Conservation (phyloP, 1,140 invertebrate genomes). For the Drosophila pseudoananassae region DNA sequence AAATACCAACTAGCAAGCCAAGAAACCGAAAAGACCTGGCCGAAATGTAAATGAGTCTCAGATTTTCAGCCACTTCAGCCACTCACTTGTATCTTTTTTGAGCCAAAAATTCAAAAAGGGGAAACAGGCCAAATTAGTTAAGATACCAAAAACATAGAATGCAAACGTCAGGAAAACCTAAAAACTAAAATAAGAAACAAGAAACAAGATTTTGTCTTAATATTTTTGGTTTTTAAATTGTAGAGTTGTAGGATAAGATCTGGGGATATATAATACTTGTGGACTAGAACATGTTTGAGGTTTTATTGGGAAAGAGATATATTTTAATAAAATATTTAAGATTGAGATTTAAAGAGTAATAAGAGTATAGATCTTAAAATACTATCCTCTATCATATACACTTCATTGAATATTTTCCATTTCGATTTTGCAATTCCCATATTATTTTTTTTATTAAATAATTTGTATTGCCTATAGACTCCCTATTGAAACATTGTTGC, state of each 20-base stretch:
- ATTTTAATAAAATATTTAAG: too few species aligned
- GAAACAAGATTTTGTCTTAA: constrained; percentile 12
- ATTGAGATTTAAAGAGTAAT: too few species aligned
- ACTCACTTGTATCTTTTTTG: constrained; percentile 2
- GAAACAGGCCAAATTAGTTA: constrained; percentile 24
- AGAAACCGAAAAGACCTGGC: constrained; percentile 4
- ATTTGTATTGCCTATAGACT: not conserved
- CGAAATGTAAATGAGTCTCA: constrained; percentile 42
- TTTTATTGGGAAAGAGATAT: not conserved
- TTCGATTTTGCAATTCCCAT: too few species aligned
- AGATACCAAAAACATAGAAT: constrained; percentile 17
- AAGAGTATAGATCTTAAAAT: too few species aligned
- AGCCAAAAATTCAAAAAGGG: constrained; percentile 8
- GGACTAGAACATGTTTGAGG: not conserved
- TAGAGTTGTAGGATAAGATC: constrained; percentile 13
- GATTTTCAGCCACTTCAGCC: constrained; percentile 10
- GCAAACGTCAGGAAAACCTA: not conserved
- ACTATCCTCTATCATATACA: too few species aligned
- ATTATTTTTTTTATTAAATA: not conserved
- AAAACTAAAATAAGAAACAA: constrained; percentile 1
- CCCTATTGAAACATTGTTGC: not conserved
- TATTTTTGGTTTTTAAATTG: not conserved
- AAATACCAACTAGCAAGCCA: constrained; percentile 29
- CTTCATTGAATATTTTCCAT: too few species aligned
- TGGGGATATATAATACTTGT: constrained; percentile 7